Evolutionary conservation across 1,140 invertebrate genomes (phyloP).

Genomic region (Drosophila mojavensis): DNA sequence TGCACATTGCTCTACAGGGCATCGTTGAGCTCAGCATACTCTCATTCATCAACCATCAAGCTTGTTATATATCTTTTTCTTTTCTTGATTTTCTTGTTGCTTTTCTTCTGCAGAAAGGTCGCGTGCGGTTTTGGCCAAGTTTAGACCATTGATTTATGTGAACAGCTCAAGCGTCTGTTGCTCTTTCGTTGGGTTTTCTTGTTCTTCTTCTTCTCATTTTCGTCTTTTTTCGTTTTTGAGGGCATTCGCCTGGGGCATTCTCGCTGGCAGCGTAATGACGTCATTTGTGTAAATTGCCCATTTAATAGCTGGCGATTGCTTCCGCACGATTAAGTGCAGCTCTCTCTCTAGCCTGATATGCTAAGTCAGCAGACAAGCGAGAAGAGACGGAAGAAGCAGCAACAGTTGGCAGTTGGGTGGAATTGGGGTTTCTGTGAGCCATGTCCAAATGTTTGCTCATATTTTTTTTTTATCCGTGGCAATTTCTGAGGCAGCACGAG

Average conservation of each 20-base stretch:
- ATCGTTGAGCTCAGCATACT: not conserved
- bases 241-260: conserved; percentile 18
- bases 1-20: not conserved
- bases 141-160: conserved; percentile 75
- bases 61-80: not conserved
- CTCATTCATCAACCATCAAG: not conserved
- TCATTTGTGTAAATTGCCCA: conserved; percentile 76
- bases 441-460: conserved; percentile 15
- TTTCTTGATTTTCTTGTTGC: not conserved
- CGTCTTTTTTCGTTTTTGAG: conserved; percentile 3
- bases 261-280: conserved; percentile 64
- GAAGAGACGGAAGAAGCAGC: conserved; percentile 41
- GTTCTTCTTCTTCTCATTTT: too few species aligned
- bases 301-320: conserved; percentile 74
- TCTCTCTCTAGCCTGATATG: conserved; percentile 36
- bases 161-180: conserved; percentile 36
- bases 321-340: conserved; percentile 73
- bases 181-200: not conserved
- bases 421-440: not conserved
- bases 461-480: conserved; percentile 15
- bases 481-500: conserved; percentile 11
- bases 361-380: conserved; percentile 34
- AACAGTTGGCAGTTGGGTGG: conserved; percentile 52
- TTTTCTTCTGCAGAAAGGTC: conserved; percentile 47
- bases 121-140: conserved; percentile 68